Percentiles rank a stretch among this genome's conserved stretches.
Conservation (phyloP, 2,888 invertebrate genomes). For the Cephonodes hylas region DNA sequence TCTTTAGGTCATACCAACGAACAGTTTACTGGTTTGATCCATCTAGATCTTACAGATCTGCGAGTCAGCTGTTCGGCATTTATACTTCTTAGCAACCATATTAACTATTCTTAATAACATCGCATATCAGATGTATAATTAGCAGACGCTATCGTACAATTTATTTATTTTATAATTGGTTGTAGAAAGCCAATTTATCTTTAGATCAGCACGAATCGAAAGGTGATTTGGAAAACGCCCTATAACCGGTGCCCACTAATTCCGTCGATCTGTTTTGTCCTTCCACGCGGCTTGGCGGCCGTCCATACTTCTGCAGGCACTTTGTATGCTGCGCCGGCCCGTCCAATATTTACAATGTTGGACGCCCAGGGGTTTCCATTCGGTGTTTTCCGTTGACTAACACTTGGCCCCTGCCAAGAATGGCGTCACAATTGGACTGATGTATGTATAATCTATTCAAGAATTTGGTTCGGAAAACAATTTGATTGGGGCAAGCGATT, state of each 20-base stretch:
- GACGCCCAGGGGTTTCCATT: slow-evolving; percentile 4
- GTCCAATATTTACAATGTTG: slow-evolving; percentile 6
- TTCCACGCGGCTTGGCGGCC: neutral
- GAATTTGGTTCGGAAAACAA: neutral
- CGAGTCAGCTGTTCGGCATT: too few species aligned
- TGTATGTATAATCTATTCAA: neutral
- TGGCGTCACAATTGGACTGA: neutral
- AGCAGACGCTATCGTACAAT: neutral
- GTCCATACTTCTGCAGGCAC: neutral
- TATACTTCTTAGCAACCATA: too few species aligned
- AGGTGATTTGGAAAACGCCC: neutral
- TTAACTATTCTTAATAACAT: neutral
- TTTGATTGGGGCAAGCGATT: neutral
- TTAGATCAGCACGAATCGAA: neutral
- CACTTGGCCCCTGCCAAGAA: neutral
- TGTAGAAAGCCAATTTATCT: neutral
- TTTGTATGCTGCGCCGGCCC: neutral
- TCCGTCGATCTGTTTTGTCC: neutral
- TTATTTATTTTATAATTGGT: neutral
- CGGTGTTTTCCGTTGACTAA: slow-evolving; percentile 9
- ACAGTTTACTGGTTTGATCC: too few species aligned
- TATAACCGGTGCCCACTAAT: neutral
- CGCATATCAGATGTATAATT: neutral
- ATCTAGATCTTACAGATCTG: too few species aligned
- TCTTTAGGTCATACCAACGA: too few species aligned